phyloP scores from a whole-genome alignment of 2,113 vertebrate genomes.

The Nycticorax nycticorax region DNA sequence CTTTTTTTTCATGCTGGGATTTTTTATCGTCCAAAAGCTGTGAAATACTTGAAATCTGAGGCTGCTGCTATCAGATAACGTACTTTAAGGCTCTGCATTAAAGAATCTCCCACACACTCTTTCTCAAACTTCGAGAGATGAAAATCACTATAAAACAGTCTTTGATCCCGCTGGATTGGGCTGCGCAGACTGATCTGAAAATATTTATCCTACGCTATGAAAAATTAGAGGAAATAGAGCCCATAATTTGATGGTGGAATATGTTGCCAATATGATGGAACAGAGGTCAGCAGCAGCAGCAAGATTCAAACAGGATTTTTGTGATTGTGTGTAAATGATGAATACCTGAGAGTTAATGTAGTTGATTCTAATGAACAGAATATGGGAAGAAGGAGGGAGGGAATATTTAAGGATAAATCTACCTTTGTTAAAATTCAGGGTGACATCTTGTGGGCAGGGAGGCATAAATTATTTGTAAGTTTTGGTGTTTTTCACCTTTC shows the following conservation, averaged over 20 bases:
- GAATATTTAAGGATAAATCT: not conserved
- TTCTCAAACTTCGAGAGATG: not conserved
- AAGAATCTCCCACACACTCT: not conserved
- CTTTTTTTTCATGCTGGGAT: not conserved
- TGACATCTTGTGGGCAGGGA: not conserved
- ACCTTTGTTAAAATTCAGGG: slow-evolving; percentile 17
- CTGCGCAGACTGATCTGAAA: not conserved
- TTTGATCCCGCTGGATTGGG: not conserved
- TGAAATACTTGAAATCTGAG: slow-evolving; percentile 8
- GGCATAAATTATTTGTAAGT: not conserved
- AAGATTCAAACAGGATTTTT: not conserved
- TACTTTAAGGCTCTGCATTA: not conserved
- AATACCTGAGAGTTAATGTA: not conserved
- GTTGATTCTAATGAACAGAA: not conserved
- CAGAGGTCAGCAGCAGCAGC: not conserved
- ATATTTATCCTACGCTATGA: not conserved
- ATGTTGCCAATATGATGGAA: not conserved
- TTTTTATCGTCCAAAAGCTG: not conserved
- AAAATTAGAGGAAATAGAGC: not conserved
- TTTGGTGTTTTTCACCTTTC: not conserved
- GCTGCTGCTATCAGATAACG: not conserved
- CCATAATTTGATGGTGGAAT: not conserved
- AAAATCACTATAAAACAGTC: not conserved
- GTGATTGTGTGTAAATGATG: not conserved
- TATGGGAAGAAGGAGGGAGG: not conserved